These are phyloP conservation scores for Rhagonycha lutea DNA, from an alignment of 2,888 invertebrate genomes.

Conservation along the genomic window DNA sequence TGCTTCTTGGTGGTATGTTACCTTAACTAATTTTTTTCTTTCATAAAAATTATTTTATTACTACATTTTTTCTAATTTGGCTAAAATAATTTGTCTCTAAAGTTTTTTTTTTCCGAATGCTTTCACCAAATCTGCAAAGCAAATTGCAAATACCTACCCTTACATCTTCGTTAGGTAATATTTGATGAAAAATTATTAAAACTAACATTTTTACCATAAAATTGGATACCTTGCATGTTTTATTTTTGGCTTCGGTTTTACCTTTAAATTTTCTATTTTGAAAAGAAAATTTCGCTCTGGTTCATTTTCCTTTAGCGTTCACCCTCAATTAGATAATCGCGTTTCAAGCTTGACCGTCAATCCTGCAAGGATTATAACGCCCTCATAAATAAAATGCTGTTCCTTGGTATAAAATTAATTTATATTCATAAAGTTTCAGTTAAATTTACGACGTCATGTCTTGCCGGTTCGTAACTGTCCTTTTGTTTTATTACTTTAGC, in stretches of 20 bases:
- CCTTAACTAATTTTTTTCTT: not conserved
- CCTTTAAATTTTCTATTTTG: not conserved
- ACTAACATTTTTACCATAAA: no score
- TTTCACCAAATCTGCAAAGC: no score
- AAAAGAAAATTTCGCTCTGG: not conserved
- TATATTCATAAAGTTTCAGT: not conserved
- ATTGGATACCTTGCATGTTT: not conserved
- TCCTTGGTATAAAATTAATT: not conserved
- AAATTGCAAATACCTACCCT: no score
- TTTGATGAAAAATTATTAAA: not conserved
- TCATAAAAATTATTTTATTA: no score
- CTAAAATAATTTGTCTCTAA: no score
- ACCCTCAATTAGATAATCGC: not conserved
- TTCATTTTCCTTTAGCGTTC: not conserved
- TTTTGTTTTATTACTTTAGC: not conserved
- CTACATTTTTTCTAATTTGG: no score
- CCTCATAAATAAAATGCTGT: not conserved
- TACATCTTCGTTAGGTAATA: not conserved
- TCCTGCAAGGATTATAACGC: not conserved
- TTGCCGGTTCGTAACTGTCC: not conserved
- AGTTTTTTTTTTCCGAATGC: no score
- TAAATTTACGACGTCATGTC: no score
- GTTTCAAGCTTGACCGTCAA: not conserved
- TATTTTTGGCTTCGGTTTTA: not conserved
- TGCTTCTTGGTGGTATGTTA: not conserved